A percentile compares a stretch with the other conserved stretches of the same genome.
These are phyloP conservation scores for Proterorhinus semilunaris DNA, from an alignment of 2,113 vertebrate species.

Conservation along the genomic window DNA sequence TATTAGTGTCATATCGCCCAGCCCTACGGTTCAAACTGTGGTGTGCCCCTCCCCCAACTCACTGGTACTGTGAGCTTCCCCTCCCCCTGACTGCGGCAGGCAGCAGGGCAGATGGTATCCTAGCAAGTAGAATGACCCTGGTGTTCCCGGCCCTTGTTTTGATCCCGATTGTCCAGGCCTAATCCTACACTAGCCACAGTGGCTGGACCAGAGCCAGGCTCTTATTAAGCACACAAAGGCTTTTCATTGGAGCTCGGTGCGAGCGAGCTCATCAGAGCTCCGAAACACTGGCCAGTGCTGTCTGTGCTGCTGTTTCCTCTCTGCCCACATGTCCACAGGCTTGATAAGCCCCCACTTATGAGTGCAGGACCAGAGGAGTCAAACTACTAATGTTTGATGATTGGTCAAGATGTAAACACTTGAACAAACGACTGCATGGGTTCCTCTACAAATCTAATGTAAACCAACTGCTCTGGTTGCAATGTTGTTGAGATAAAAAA, in stretches of 20 bases:
- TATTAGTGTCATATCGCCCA: no score
- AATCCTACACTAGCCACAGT: conserved; percentile 85
- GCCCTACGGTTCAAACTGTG: no score
- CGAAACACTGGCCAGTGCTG: conserved; percentile 59
- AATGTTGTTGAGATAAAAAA: no score
- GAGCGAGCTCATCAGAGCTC: conserved; percentile 60
- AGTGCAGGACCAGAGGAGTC: conserved; percentile 6
- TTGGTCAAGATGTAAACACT: conserved; percentile 21
- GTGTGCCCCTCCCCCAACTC: conserved; percentile 65
- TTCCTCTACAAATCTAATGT: no score
- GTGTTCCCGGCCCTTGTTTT: conserved; percentile 89
- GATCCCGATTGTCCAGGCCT: conserved; percentile 88
- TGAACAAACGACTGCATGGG: no score
- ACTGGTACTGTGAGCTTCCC: conserved; percentile 50
- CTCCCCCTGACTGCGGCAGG: conserved; percentile 83
- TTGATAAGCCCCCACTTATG: conserved; percentile 11
- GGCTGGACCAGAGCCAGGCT: conserved; percentile 82
- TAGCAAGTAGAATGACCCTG: conserved; percentile 88
- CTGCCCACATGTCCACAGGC: conserved; percentile 17
- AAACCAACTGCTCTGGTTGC: no score
- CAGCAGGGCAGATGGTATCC: conserved; percentile 88
- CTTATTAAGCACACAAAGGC: conserved; percentile 89
- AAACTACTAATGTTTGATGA: neutral
- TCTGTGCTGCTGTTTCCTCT: conserved; percentile 58
- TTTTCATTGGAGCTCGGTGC: conserved; percentile 80